Evolutionary conservation across 2,113 vertebrate species (phyloP), one percentile per base, ranked within the genome.

Genomic region (Xenopus laevis): DNA sequence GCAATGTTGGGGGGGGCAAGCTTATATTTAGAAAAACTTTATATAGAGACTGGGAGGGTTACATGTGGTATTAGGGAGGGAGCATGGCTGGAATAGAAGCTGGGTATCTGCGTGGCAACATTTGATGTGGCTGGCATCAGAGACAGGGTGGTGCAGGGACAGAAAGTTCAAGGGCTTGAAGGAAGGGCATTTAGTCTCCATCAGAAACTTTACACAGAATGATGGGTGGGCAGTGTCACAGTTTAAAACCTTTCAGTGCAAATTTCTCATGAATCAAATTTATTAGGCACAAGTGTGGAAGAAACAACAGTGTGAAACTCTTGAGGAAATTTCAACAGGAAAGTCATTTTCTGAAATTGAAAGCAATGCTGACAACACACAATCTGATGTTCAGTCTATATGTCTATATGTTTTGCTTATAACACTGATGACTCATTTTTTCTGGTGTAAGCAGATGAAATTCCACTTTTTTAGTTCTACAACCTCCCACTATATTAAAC

Each of bases 1-100:
- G 81, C 80, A 71, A 82, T 72, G 83, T 66, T 33, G 30, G 67
- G 59, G 47, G 64, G 63, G 67, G 52, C 71, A 65, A 27, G 23
- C 52, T 59, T 79, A 82, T 82, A 68, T 75, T 64, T 78, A 72
- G 68, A 63, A 77, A 78, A 78, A 71, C 77, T 81, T 74, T 68
- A 55, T 77, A 70, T 77, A 79, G 74, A 76, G 66, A 76, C 74
- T 78, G 72, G 62, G 76, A 79, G 72, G 55, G 15, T 71, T 44
- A 74, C 46, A 65, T 74, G 79, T 65, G 72, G 78, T 76, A 63
- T 27, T 71, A 60, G 64, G 69, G 58, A 71, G 77, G 70, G 27
- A 13, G 23, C 7, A 10, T 72, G 60, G 57, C 47, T 21, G 77
- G 57, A 70, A 67, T 55, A 46, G 59, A 70, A 64, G 74, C 59